Percentiles rank a stretch among this genome's conserved stretches.
Evolutionary conservation across 2,797 vertebrate species (phyloP).

Genomic region (Sylvilagus floridanus): DNA sequence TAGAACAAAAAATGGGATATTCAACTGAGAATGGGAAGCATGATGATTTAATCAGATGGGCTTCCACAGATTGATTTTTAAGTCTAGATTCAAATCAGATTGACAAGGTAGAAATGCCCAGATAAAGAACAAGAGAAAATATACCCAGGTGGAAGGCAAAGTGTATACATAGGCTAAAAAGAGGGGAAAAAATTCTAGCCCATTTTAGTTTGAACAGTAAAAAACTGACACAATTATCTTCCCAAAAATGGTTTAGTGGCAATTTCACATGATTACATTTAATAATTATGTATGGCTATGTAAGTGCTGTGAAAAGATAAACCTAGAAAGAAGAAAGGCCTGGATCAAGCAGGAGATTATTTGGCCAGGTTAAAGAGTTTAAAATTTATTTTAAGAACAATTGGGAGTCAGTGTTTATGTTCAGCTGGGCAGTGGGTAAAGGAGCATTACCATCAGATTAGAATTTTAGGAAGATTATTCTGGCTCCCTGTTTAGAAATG

Average conservation of each 20-base stretch:
- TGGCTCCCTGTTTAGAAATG: not conserved
- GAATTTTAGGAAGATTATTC: not conserved
- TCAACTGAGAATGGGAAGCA: not conserved
- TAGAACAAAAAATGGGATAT: not conserved
- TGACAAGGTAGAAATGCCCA: not conserved
- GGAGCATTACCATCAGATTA: not conserved
- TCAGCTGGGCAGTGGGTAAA: not conserved
- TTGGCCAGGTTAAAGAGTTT: not conserved
- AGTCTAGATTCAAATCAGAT: not conserved
- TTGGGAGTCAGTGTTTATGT: not conserved
- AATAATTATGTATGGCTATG: not conserved
- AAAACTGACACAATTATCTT: not conserved
- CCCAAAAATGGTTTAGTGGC: not conserved
- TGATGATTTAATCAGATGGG: not conserved
- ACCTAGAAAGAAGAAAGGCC: not conserved
- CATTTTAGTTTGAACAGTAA: constrained; percentile 14
- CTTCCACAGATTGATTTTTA: not conserved
- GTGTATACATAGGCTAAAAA: not conserved
- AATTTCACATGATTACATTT: constrained; percentile 3
- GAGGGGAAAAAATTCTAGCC: not conserved
- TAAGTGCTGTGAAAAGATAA: not conserved
- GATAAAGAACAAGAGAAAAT: not conserved
- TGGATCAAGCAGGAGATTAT: not conserved
- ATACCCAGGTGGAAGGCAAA: not conserved
- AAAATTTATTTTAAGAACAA: not conserved